phyloP scores from a whole-genome alignment of 1,140 invertebrate genomes.

The Lepeophtheirus salmonis region DNA sequence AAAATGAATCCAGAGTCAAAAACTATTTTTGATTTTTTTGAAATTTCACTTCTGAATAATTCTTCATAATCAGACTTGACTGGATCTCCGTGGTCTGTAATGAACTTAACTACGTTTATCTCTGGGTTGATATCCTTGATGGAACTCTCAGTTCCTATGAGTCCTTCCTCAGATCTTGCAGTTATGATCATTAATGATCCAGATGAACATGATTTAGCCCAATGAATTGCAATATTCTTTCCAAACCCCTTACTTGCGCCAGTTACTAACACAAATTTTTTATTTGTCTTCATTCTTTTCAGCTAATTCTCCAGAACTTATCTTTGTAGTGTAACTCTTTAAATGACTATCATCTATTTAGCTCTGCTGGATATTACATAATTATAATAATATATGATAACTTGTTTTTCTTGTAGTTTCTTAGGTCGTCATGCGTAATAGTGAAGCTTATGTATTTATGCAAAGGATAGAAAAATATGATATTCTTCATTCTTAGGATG shows the following conservation, averaged over 20 bases:
- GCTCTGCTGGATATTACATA: too few species aligned
- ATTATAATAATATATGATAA: too few species aligned
- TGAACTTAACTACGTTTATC: background rate
- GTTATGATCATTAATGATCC: background rate
- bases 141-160: background rate
- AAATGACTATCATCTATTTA: too few species aligned
- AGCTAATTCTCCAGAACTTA: too few species aligned
- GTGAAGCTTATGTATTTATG: too few species aligned
- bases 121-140: background rate
- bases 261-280: background rate
- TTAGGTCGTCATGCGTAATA: too few species aligned
- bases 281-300: too few species aligned
- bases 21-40: too few species aligned
- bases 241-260: background rate
- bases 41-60: background rate
- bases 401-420: too few species aligned
- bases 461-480: too few species aligned
- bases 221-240: background rate
- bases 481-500: too few species aligned
- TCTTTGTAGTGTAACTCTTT: too few species aligned
- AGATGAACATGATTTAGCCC: background rate
- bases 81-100: background rate
- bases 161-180: background rate
- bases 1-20: slow-evolving; percentile 1
- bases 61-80: background rate